A percentile compares a stretch with the other conserved stretches of the same genome.
These are phyloP conservation scores for Volucella inflata DNA, from an alignment of 2,888 invertebrate genomes.

Conservation along the genomic window DNA sequence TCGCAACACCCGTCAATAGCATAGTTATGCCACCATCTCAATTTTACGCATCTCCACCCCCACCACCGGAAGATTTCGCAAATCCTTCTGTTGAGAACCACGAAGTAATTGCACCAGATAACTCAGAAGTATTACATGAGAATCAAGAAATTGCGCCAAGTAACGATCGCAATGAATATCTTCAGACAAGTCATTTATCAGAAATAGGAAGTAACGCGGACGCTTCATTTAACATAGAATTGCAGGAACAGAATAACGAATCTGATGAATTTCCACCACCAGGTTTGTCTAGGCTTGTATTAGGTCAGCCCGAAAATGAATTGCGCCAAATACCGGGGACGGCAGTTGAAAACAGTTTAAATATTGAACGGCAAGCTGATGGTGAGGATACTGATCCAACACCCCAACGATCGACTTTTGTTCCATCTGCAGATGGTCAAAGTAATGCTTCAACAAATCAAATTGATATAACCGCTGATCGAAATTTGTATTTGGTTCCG, in stretches of 20 bases:
- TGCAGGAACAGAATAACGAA: conserved; percentile 79
- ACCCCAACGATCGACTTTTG: conserved; percentile 63
- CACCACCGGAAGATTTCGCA: conserved; percentile 81
- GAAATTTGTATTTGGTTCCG: conserved; percentile 81
- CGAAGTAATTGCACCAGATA: conserved; percentile 87
- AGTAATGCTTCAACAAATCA: conserved; percentile 67
- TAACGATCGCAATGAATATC: conserved; percentile 90
- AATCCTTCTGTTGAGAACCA: conserved; percentile 83
- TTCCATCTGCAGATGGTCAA: conserved; percentile 52
- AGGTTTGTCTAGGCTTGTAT: conserved; percentile 87
- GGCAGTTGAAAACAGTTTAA: conserved; percentile 82
- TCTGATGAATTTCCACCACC: conserved; percentile 86
- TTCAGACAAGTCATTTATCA: conserved; percentile 90
- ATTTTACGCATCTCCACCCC: conserved; percentile 76
- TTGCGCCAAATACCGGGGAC: conserved; percentile 84
- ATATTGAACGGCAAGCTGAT: conserved; percentile 84
- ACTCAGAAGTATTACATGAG: conserved; percentile 86
- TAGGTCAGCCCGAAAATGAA: conserved; percentile 87
- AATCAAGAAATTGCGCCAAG: conserved; percentile 86
- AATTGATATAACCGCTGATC: conserved; percentile 78
- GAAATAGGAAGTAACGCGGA: conserved; percentile 83
- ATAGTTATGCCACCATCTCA: conserved; percentile 54
- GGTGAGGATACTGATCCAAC: conserved; percentile 82
- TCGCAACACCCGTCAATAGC: conserved; percentile 82
- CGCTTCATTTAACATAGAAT: conserved; percentile 71